These are phyloP conservation scores for Elgonia sp. DNA, from an alignment of 2,888 invertebrate species.

Conservation along the genomic window DNA sequence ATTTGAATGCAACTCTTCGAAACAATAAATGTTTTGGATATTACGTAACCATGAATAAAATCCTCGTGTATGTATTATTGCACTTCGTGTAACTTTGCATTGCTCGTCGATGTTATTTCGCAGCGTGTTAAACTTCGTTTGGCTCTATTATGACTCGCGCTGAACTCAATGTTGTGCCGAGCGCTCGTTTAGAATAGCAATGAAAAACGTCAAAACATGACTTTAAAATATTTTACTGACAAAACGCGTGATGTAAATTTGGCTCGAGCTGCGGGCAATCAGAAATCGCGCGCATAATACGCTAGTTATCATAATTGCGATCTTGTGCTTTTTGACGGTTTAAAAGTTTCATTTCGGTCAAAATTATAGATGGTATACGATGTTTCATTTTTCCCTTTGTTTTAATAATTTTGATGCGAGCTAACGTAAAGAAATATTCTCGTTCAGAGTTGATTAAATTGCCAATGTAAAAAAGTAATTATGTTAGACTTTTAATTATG, in stretches of 20 bases:
- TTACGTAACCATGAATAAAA: slow-evolving; percentile 5
- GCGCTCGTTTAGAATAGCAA: slow-evolving; percentile 34
- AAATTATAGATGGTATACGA: too few species aligned
- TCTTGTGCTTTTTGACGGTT: background rate
- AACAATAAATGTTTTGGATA: background rate
- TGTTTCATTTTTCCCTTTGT: too few species aligned
- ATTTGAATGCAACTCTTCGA: background rate
- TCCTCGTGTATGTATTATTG: slow-evolving; percentile 20
- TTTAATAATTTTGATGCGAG: too few species aligned
- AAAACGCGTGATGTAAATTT: slow-evolving; percentile 39
- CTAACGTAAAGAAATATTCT: too few species aligned
- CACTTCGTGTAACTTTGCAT: slow-evolving; percentile 13
- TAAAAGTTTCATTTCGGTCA: too few species aligned
- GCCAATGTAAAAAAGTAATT: too few species aligned
- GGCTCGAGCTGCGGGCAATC: background rate
- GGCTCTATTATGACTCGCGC: slow-evolving; percentile 84
- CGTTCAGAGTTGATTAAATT: too few species aligned
- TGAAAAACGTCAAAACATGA: slow-evolving; percentile 50
- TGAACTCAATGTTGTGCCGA: slow-evolving; percentile 66
- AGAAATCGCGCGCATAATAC: background rate
- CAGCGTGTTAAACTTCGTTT: slow-evolving; percentile 85
- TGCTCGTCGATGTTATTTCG: slow-evolving; percentile 80
- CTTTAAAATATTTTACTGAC: slow-evolving; percentile 41
- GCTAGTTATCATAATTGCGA: slow-evolving; percentile 8
- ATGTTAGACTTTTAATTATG: too few species aligned